Conservation (phyloP, 2,888 invertebrate species). For the Drosophila demipolita region DNA sequence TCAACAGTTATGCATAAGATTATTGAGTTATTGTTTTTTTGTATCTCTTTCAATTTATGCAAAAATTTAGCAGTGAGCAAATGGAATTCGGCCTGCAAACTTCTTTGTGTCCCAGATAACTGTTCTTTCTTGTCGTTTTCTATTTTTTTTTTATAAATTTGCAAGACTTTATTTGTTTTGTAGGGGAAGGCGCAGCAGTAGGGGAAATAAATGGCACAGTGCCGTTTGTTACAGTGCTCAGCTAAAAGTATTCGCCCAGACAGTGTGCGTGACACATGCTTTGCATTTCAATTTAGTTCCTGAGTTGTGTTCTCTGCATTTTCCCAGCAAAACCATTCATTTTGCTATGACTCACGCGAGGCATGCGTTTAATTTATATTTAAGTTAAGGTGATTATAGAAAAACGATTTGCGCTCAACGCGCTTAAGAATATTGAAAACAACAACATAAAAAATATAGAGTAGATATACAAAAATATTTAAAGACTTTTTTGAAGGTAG, state of each 20-base stretch:
- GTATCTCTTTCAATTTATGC: background rate
- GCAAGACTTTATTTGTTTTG: conserved; percentile 62
- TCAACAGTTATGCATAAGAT: background rate
- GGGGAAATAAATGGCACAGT: conserved; percentile 1
- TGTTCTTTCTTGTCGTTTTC: background rate
- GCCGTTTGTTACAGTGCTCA: conserved; percentile 24
- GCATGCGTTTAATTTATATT: conserved; percentile 33
- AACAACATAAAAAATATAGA: background rate
- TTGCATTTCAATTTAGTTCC: conserved; percentile 73
- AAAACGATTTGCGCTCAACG: conserved; percentile 17
- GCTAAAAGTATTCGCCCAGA: conserved; percentile 46
- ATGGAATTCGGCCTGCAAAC: background rate
- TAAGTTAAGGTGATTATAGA: background rate
- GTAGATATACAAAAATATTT: background rate
- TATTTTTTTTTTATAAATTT: conserved; percentile 42
- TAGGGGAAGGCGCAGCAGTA: conserved; percentile 16
- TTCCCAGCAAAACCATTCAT: conserved; percentile 21
- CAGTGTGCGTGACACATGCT: conserved; percentile 49
- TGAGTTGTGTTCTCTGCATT: conserved; percentile 49
- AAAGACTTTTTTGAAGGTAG: background rate
- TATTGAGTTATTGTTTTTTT: background rate
- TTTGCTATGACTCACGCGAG: conserved; percentile 16
- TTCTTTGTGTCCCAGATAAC: background rate
- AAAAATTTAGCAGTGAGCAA: background rate
- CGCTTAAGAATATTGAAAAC: background rate